Evolutionary conservation across 2,797 vertebrate genomes (phyloP).

Genomic region (Rhynchonycteris naso): DNA sequence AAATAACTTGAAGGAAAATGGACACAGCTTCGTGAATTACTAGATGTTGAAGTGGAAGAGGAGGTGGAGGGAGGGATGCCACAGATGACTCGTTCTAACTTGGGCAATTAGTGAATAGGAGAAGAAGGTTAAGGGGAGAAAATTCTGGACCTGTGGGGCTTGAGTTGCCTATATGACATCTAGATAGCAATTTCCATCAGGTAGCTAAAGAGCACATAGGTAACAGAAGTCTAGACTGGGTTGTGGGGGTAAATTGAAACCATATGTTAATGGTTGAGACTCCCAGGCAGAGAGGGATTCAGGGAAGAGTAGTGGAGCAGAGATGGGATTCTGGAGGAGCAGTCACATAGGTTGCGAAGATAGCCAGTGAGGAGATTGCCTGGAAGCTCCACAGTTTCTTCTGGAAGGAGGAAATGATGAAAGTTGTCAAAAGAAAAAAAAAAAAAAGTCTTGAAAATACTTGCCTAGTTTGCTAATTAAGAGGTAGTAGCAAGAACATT

Average conservation of each 20-base stretch:
- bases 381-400: not conserved
- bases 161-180: not conserved
- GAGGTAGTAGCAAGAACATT: not conserved
- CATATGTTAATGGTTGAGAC: not conserved
- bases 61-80: rapidly evolving
- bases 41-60: not conserved
- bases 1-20: not conserved
- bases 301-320: not conserved
- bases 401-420: not conserved
- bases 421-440: not conserved
- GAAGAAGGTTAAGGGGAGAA: not conserved
- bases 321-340: not conserved
- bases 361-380: not conserved
- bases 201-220: rapidly evolving
- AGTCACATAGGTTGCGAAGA: not conserved
- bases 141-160: not conserved
- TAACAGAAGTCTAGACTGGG: not conserved
- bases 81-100: not conserved
- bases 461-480: not conserved
- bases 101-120: not conserved
- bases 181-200: not conserved
- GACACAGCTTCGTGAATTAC: not conserved
- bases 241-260: not conserved
- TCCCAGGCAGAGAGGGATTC: not conserved
- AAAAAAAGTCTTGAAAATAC: not conserved